Evolutionary conservation across 2,113 vertebrate genomes (phyloP), one percentile per base, ranked within the genome.

Genomic region (Equus przewalskii): DNA sequence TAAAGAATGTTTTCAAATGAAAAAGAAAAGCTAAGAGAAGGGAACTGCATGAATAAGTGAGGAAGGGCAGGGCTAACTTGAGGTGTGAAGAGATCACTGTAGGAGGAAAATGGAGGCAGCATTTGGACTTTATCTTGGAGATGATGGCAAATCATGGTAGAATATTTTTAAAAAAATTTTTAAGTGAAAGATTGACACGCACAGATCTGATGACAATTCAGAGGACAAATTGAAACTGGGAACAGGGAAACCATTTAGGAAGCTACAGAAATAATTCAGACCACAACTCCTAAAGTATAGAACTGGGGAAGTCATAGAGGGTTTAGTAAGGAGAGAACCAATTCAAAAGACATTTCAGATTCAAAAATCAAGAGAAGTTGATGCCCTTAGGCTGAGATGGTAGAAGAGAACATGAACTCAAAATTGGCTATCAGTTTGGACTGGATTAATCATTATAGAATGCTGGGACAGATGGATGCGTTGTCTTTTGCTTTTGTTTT

Each of bases 211-310:
- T 62, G 65, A 72, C 62, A 89, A n/a, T 73, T 73, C 41, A 56
- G 54, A 92, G 22, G 30, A 92, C 70, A 64, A 69, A 83, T 8
- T 58, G 51, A 92, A 94, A 56, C 21, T 28, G 22, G 16, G 58
- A 81, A 51, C 33, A 65, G 49, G 18, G 44, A 88, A 87, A 67
- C 64, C 7, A 88, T 28, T 82, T 58, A 81, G 54, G 44, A 96
- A 9, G 12, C 46, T 83, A 44, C 8, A 75, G 51, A 81, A 89
- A 89, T 51, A 46, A 76, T 58, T 13, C 60, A 82, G 67, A 76
- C 54, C n/a, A 70, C 30, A 78, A 62, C 7, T 30, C 44, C 36
- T 26, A 65, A 79, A 51, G 54, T 87, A 26, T 0, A 26, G 36
- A 95, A 58, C 21, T 75, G 69, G 36, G 49, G 36, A 62, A 79